Evolutionary conservation across 2,797 vertebrate species (phyloP).

Genomic region (Oreonectes daqikongensis): DNA sequence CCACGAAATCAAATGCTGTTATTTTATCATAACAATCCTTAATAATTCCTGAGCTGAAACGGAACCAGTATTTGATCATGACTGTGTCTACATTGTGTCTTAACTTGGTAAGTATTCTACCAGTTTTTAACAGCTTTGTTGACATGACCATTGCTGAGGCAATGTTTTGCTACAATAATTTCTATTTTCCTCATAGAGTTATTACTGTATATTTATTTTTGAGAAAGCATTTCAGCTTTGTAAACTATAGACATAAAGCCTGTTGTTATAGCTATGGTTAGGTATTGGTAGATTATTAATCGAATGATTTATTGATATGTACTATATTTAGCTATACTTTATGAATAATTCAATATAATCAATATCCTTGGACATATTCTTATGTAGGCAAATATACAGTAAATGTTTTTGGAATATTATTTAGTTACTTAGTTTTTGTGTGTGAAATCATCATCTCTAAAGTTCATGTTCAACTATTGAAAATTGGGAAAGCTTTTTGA

Average conservation of each 20-base stretch:
- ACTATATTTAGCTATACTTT: no score
- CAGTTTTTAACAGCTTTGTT: neutral
- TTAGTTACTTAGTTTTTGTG: neutral
- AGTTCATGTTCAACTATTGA: neutral
- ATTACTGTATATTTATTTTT: no score
- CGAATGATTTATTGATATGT: no score
- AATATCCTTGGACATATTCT: neutral
- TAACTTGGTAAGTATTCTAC: slow-evolving; percentile 64
- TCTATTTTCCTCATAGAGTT: neutral
- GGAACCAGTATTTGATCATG: slow-evolving; percentile 56
- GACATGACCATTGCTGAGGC: neutral
- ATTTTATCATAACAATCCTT: neutral
- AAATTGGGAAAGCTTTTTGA: neutral
- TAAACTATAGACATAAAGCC: no score
- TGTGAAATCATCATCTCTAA: neutral
- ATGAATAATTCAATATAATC: no score
- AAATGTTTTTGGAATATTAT: neutral
- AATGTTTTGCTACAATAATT: neutral
- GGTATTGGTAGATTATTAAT: no score
- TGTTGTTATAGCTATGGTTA: no score
- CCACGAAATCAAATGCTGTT: slow-evolving; percentile 38
- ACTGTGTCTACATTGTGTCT: slow-evolving; percentile 37
- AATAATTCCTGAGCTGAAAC: slow-evolving; percentile 32
- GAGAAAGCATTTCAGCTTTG: no score
- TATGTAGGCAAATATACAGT: neutral